Base-by-base conservation (phyloP, 2,113 vertebrate species). In the Sprattus sprattus region DNA sequence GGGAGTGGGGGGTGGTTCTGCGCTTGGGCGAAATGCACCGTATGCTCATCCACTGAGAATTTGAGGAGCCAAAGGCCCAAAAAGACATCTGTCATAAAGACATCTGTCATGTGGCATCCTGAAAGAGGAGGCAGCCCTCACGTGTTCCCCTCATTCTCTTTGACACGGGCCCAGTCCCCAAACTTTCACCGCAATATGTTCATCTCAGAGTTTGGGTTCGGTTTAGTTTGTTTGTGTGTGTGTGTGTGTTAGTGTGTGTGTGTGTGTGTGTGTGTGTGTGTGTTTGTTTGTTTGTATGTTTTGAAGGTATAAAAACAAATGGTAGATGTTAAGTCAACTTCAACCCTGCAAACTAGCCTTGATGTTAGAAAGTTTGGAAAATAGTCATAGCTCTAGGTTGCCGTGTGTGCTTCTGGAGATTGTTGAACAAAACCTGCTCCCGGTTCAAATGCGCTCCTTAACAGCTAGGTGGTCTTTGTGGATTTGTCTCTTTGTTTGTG, bases 401-500 rank as follows among this genome's bases (percentile, higher is more conserved):
- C n/a, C 32, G 64, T 71, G n/a, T 71, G 25, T 3, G n/a, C 25
- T 71, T 71, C 64, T 25, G 64, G 64, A n/a, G 64, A 71, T 71
- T 25, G n/a, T 71, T 71, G 64, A 71, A 71, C 11, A 71, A 71
- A 71, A 71, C 32, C 25, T 81, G 64, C 54, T 78, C 46, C 64
- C 32, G 25, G 64, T 81, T 82, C 39, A 57, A 44, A 84, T 60
- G 78, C 16, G 80, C 25, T 78, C 45, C 84, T 45, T 64, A 85
- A 88, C 25, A 81, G 78, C 49, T 67, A 78, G 82, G 75, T 39
- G 78, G 80, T 88, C 83, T 89, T 86, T 88, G 81, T 86, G 85
- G 64, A 71, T 78, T 83, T 25, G 47, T 46, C 67, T 78, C 52
- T 47, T 85, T 82, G 85, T 81, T 71, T 86, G 86, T 81, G 75